phyloP scores from a whole-genome alignment of 1,140 invertebrate genomes.

The Temnothorax curvispinosus region DNA sequence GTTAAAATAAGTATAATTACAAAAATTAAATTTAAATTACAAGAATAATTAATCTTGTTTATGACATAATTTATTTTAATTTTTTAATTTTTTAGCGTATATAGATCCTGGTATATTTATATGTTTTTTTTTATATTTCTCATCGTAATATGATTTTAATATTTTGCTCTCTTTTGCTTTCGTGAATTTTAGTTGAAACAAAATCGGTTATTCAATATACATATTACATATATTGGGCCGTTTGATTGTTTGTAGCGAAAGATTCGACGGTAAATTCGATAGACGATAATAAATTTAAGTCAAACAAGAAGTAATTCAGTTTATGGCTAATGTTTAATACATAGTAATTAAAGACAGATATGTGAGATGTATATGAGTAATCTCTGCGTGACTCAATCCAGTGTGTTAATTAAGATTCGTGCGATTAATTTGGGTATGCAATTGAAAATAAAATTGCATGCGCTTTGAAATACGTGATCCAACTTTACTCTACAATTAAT shows the following conservation, averaged over 20 bases:
- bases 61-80: not conserved
- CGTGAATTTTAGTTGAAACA: not conserved
- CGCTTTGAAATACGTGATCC: not conserved
- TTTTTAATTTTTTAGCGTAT: not conserved
- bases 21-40: constrained; percentile 14
- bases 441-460: not conserved
- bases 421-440: constrained; percentile 72
- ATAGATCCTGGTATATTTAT: not conserved
- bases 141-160: not conserved
- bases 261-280: not conserved
- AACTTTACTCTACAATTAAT: not conserved
- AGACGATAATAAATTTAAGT: not conserved
- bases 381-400: constrained; percentile 52
- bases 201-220: not conserved
- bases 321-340: constrained; percentile 16
- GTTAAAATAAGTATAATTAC: not conserved
- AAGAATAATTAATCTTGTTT: constrained; percentile 2
- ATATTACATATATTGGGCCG: not conserved
- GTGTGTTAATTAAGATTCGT: constrained; percentile 69
- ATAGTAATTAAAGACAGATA: not conserved
- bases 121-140: not conserved
- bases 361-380: constrained; percentile 59
- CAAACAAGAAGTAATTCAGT: not conserved
- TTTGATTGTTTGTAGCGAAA: not conserved
- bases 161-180: not conserved